Conservation (phyloP, 2,797 vertebrate species). For the Scolopax rusticola region DNA sequence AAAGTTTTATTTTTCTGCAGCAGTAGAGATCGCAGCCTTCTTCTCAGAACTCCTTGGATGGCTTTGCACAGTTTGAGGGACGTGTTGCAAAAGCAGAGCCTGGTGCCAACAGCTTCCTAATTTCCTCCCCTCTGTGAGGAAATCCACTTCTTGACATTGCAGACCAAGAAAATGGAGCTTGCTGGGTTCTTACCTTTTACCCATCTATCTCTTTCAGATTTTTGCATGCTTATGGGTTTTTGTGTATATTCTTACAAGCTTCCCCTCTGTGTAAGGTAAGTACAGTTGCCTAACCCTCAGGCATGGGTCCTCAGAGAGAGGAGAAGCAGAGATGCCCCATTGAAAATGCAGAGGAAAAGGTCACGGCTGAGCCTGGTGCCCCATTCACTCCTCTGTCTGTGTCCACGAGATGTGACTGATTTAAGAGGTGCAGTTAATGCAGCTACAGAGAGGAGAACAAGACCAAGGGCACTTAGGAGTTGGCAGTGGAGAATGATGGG, state of each 20-base stretch:
- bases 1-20: not conserved
- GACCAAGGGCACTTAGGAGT: not conserved
- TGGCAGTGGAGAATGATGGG: not conserved
- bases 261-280: fast-evolving
- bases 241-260: not conserved
- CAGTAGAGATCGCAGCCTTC: not conserved
- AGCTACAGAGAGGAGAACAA: not conserved
- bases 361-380: not conserved
- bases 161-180: not conserved
- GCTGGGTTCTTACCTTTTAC: not conserved
- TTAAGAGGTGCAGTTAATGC: not conserved
- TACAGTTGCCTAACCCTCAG: not conserved
- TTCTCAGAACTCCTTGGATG: not conserved
- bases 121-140: not conserved
- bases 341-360: not conserved
- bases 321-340: not conserved
- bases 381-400: not conserved
- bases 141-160: not conserved
- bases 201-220: not conserved
- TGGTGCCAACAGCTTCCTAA: not conserved
- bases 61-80: not conserved
- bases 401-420: not conserved
- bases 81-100: not conserved
- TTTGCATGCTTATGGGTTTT: not conserved
- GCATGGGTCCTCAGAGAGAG: not conserved